Evolutionary conservation across 2,888 invertebrate species (phyloP), one percentile per base, ranked within the genome.

Genomic region (Drosophila lacicola): DNA sequence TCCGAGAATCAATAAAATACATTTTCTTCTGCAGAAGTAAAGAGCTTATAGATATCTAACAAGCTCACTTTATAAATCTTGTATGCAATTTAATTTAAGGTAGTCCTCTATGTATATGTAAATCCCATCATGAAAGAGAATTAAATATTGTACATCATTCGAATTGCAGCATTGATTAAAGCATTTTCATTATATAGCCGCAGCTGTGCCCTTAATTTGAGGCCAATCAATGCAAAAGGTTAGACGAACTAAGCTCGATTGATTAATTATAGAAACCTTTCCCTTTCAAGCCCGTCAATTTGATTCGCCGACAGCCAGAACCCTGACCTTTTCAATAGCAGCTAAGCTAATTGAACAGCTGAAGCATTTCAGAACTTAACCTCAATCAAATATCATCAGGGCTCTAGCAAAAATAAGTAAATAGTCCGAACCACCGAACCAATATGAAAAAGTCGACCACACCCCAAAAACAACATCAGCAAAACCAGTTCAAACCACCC

Each of bases 291-390:
- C 29, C 2, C 29, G 29, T 29, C 29, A 29, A 8, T 8, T 29
- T 8, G 29, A 29, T 8, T 29, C 8, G 29, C 8, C 47, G 46
- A 51, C 29, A 49, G 58, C 17, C 55, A 46, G 51, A 61, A 14
- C 64, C 78, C 49, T 71, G 78, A 71, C 77, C 80, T 71, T 80
- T 66, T 37, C 21, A 37, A 53, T 39, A 60, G 17, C 21, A 36
- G 41, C 39, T 47, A 66, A 69, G 72, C 64, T 80, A 81, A 82
- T 70, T 85, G 44, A 72, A 55, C 49, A 73, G 65, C 70, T 70
- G 56, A 80, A 65, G 54, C 78, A 55, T 60, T 66, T 36, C 47
- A 33, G 36, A 45, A 69, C 87, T 75, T 87, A 82, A 82, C 87
- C 78, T 56, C 75, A 74, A 80, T 78, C 61, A 53, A 69, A 69